These are phyloP conservation scores for Tangara arthus DNA, from an alignment of 2,797 vertebrate species.

Conservation along the genomic window DNA sequence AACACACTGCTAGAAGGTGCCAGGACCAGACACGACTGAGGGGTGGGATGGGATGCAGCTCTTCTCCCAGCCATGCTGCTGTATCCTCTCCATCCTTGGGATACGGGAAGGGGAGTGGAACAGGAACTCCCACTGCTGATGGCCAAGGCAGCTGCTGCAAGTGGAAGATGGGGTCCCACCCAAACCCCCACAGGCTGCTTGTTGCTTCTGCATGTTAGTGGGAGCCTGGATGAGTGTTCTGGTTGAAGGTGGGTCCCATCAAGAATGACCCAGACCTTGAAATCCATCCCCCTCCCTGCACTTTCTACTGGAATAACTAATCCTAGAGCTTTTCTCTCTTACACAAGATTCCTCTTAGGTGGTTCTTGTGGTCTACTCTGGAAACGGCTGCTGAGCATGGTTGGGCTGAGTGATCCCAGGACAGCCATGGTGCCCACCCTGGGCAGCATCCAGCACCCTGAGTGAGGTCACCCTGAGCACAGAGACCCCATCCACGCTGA, in stretches of 20 bases:
- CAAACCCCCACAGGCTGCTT: neutral
- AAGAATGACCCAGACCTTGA: neutral
- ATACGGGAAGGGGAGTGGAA: neutral
- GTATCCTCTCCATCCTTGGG: neutral
- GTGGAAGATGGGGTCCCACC: neutral
- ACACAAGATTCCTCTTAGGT: neutral
- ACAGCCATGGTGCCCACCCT: accelerated
- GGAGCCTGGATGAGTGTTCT: neutral
- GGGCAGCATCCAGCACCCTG: neutral
- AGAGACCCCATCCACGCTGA: neutral
- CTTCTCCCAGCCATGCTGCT: neutral
- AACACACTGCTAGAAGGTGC: neutral
- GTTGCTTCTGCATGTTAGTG: neutral
- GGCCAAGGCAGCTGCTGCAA: neutral
- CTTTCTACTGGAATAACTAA: neutral
- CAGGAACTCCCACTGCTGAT: neutral
- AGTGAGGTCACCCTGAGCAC: neutral
- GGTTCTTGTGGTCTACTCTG: neutral
- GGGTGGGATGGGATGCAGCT: neutral
- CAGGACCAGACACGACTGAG: neutral
- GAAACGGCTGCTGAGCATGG: accelerated
- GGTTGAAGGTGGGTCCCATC: neutral
- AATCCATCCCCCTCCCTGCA: neutral
- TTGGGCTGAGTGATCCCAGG: neutral
- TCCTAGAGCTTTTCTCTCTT: neutral